Evolutionary conservation across 1,140 invertebrate genomes (phyloP), one percentile per base, ranked within the genome.

Genomic region (Pectinophora gossypiella): DNA sequence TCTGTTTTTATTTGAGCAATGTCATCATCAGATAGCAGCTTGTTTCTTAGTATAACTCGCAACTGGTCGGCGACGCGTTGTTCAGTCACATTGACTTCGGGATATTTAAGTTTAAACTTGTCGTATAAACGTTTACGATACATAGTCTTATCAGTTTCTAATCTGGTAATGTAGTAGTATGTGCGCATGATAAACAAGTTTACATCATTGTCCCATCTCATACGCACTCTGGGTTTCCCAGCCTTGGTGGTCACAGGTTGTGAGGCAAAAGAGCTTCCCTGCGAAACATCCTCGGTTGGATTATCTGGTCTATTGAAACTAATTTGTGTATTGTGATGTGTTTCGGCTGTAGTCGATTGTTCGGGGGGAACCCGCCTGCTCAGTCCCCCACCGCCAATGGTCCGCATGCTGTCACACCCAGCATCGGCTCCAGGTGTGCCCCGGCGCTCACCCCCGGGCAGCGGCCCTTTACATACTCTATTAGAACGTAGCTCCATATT

Each of bases 111-210:
- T 32, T 3, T 22, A 19, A 64, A 64, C 16, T 27, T 22, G 36
- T 60, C 48, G 46, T 59, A 36, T 3, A 65, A 16, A 13, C 36
- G 23, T 44, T 59, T 56, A 23, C 56, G 43, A 15, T 64, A 61
- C 9, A 35, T 64, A 9, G 62, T 64, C 47, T 40, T 23, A 10
- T 63, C 59, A 1, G 60, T 66, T 13, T 69, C 62, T 56, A 69
- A 49, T 55, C 59, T 62, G n/a, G 62, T 69, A 0, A 65, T 58
- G 1, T 51, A 27, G 15, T 56, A 52, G 21, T 62, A 65, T 1
- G 59, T 68, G 12, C 53, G 56, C 59, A 68, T 68, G 38, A 68
- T 64, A 35, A 69, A 65, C 20, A 42, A 32, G 36, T 69, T 69
- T 15, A 61, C 38, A 15, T 66, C 58, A 16, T 47, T 23, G 2